Evolutionary conservation across 2,888 invertebrate genomes (phyloP).

Genomic region (Chaetogeoica ovagalla): DNA sequence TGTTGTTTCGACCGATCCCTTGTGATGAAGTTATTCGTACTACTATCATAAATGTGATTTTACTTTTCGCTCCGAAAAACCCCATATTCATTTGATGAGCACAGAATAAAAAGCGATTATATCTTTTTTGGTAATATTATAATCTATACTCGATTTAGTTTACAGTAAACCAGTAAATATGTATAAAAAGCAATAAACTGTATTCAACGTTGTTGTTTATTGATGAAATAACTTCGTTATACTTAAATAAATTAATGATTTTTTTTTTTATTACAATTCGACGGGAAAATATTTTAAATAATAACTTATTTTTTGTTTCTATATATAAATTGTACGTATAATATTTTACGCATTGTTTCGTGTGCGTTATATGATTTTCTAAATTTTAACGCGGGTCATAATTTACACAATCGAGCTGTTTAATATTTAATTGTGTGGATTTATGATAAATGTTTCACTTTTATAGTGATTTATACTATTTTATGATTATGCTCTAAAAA

Average conservation of each 20-base stretch:
- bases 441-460: too few relatives aligned
- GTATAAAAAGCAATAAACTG: too few relatives aligned
- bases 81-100: background rate
- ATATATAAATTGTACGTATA: background rate
- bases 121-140: slow-evolving; percentile 13
- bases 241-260: background rate
- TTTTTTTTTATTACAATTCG: background rate
- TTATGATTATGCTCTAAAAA: too few relatives aligned
- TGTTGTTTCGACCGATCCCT: slow-evolving; percentile 14
- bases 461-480: too few relatives aligned
- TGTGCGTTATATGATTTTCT: background rate
- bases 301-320: background rate
- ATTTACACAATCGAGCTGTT: background rate
- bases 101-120: slow-evolving; percentile 4
- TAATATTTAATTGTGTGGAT: background rate
- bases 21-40: slow-evolving; percentile 20
- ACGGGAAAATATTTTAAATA: background rate
- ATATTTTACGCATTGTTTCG: background rate
- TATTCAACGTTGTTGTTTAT: too few relatives aligned
- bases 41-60: slow-evolving; percentile 1
- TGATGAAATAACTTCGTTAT: background rate
- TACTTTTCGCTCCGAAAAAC: background rate
- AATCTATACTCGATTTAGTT: background rate
- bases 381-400: background rate
- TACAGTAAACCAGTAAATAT: background rate